Base-by-base conservation (phyloP, 2,797 vertebrate genomes). In the Cryptoblepharus egeriae region DNA sequence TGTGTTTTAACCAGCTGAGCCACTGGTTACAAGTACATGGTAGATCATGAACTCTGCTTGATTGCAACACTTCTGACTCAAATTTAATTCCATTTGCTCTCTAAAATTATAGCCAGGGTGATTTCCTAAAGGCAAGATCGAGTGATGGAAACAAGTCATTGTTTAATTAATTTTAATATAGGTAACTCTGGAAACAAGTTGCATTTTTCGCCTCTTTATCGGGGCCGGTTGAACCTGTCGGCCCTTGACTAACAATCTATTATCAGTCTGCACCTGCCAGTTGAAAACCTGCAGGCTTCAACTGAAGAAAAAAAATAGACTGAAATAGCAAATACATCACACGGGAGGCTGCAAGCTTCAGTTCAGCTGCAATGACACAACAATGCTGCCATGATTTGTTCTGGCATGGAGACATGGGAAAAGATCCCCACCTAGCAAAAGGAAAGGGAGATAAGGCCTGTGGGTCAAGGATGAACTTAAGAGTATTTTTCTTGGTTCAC, bases 11-110 rank as follows among this genome's bases (percentile, higher is more conserved):
- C n/a, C n/a, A n/a, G n/a, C n/a, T n/a, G n/a, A n/a, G n/a, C n/a
- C n/a, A n/a, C 87, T n/a, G 60, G 57, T 88, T 87, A 85, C 86
- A 75, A 79, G 35, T 63, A 77, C 69, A 89, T 58, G 35, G 73
- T 69, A 85, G 49, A 85, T 86, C 68, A 79, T 0, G 0, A 78
- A 49, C 75, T 87, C 39, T 26, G 77, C 42, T 82, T 88, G 61
- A 89, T 85, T 91, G 71, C 39, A 88, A 85, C 84, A 69, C 3
- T 64, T 83, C 77, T 90, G 32, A 80, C 80, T 89, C 71, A 78
- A 8, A 64, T 84, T 81, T 86, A 89, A 77, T 32, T 45, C 3
- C 81, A 7, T 49, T 24, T 67, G 15, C 12, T 13, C 49, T 85
- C 18, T 28, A 58, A 81, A 81, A 28, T 57, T 13, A 45, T 75